Conservation (phyloP, 2,797 vertebrate species). For the Melanotaenia pygmaea region DNA sequence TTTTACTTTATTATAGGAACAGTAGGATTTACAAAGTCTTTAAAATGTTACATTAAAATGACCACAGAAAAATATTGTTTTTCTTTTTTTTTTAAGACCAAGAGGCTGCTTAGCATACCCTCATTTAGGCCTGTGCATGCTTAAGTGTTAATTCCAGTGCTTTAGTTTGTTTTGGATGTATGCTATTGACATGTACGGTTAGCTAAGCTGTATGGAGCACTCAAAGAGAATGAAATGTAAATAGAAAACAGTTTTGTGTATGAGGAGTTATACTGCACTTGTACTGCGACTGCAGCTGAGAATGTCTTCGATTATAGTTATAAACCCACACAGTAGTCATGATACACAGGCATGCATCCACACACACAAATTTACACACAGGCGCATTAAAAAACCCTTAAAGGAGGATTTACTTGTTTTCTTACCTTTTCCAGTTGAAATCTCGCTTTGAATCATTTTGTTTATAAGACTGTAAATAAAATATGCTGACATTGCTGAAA, state of each 20-base stretch:
- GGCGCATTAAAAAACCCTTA: constrained; percentile 23
- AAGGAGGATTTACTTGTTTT: constrained; percentile 58
- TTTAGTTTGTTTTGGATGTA: constrained; percentile 59
- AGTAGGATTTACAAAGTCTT: constrained; percentile 1
- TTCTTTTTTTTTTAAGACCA: constrained; percentile 38
- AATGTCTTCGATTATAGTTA: constrained; percentile 61
- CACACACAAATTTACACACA: constrained; percentile 13
- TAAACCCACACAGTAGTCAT: constrained; percentile 40
- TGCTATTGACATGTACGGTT: constrained; percentile 56
- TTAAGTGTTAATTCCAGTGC: constrained; percentile 59
- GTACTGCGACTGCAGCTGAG: constrained; percentile 62
- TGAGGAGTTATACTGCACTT: constrained; percentile 51
- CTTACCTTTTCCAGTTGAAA: constrained; percentile 71
- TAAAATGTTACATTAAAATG: constrained; percentile 2
- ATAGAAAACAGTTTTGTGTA: constrained; percentile 53
- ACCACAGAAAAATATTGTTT: constrained; percentile 27
- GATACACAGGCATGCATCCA: constrained; percentile 46
- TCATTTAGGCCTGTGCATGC: constrained; percentile 73
- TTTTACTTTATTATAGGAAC: constrained; percentile 14
- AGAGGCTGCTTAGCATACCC: constrained; percentile 44
- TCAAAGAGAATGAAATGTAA: constrained; percentile 62
- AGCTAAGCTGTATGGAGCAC: constrained; percentile 47
- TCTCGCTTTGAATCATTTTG: constrained; percentile 64
- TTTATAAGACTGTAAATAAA: constrained; percentile 83
- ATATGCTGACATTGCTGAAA: constrained; percentile 69